Conservation (phyloP, 2,888 invertebrate genomes). For the Elmis aenea region DNA sequence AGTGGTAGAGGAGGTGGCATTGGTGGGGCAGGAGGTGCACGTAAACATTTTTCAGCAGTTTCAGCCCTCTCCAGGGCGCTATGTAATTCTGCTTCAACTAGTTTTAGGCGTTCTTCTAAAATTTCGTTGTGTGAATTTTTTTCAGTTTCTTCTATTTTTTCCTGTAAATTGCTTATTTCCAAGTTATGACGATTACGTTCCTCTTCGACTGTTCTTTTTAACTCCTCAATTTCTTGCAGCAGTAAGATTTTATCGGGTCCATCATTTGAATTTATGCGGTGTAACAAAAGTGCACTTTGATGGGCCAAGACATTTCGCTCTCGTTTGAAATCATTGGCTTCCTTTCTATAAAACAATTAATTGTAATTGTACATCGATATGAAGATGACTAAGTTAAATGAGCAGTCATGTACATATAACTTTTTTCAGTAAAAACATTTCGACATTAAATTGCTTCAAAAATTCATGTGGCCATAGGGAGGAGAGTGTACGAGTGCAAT, state of each 20-base stretch:
- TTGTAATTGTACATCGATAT: too few species aligned
- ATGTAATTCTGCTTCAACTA: constrained; percentile 65
- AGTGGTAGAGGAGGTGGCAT: constrained; percentile 44
- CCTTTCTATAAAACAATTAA: constrained; percentile 39
- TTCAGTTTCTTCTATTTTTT: constrained; percentile 61
- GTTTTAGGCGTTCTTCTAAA: constrained; percentile 63
- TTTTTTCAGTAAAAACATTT: too few species aligned
- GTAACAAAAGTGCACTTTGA: constrained; percentile 58
- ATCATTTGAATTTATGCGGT: constrained; percentile 55
- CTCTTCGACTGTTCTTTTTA: constrained; percentile 58
- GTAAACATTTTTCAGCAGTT: constrained; percentile 47
- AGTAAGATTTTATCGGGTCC: constrained; percentile 53
- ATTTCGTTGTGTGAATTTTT: constrained; percentile 62
- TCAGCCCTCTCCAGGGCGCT: constrained; percentile 59
- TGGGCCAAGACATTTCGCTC: constrained; percentile 61
- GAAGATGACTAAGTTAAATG: too few species aligned
- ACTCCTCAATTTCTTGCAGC: constrained; percentile 58
- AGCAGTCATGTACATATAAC: too few species aligned
- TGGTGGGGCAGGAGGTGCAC: constrained; percentile 48
- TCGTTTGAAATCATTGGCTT: constrained; percentile 59
- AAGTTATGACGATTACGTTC: constrained; percentile 54
- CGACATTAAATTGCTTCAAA: too few species aligned
- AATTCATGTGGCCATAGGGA: too few species aligned
- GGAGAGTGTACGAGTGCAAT: too few species aligned
- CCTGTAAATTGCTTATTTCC: constrained; percentile 58